These are phyloP conservation scores for Scatophagus argus DNA, from an alignment of 2,113 vertebrate species.

Conservation along the genomic window DNA sequence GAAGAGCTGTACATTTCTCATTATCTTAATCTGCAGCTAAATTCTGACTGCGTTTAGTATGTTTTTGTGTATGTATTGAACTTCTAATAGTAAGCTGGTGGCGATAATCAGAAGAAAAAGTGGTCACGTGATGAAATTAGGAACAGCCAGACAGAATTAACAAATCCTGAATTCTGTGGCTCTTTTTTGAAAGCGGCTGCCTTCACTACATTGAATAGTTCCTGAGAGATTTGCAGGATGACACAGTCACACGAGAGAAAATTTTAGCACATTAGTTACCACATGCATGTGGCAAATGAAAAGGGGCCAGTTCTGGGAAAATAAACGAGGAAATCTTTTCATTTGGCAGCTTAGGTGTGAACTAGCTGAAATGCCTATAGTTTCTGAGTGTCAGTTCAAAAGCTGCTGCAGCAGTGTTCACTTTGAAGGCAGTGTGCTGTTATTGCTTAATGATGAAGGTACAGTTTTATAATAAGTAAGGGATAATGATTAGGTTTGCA, in stretches of 20 bases:
- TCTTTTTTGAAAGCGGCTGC: not conserved
- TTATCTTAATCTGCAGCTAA: slow-evolving; percentile 9
- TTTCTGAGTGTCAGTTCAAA: slow-evolving; percentile 12
- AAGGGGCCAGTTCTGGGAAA: not conserved
- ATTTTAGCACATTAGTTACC: not conserved
- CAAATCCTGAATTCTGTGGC: not conserved
- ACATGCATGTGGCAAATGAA: too few relatives aligned
- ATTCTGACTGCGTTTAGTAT: not conserved
- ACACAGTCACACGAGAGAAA: not conserved
- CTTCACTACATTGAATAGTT: not conserved
- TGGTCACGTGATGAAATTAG: not conserved
- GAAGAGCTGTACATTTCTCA: slow-evolving; percentile 13
- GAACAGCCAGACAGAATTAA: not conserved
- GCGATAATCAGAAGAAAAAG: not conserved
- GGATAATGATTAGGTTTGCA: not conserved
- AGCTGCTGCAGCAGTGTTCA: not conserved
- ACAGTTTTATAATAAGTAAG: not conserved
- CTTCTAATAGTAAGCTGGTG: not conserved
- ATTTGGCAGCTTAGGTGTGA: slow-evolving; percentile 20
- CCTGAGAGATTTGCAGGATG: not conserved
- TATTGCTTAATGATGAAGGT: slow-evolving; percentile 2
- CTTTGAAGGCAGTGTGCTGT: slow-evolving; percentile 2
- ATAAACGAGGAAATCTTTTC: not conserved
- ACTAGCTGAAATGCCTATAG: not conserved
- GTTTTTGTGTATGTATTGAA: not conserved